Evolutionary conservation across 2,113 vertebrate genomes (phyloP).

Genomic region (Cavia porcellus): DNA sequence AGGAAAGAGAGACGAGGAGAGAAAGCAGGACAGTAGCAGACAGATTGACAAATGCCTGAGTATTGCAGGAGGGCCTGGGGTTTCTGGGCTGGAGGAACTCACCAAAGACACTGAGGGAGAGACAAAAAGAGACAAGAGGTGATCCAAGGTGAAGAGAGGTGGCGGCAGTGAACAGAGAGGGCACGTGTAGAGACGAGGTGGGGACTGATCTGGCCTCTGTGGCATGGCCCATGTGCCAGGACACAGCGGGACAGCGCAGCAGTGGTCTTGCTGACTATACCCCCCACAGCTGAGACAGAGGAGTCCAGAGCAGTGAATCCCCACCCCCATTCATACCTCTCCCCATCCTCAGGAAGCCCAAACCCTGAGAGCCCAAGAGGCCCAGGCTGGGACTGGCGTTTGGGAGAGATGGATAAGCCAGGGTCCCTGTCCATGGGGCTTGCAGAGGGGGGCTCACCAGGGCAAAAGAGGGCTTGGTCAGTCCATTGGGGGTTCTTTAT

Average conservation of each 20-base stretch:
- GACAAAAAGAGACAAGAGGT: neutral
- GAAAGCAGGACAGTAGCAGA: neutral
- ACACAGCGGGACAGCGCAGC: accelerated
- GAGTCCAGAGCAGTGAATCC: too few relatives aligned
- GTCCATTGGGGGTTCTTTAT: neutral
- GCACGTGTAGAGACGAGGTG: accelerated
- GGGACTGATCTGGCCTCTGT: neutral
- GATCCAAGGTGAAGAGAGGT: neutral
- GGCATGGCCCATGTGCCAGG: accelerated
- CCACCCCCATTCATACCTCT: too few relatives aligned
- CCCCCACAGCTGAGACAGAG: neutral
- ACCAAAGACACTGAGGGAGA: neutral
- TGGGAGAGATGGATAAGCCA: neutral
- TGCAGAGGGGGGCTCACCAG: neutral
- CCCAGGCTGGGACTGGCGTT: neutral
- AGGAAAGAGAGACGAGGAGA: neutral
- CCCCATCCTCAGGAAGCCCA: neutral
- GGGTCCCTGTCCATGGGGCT: neutral
- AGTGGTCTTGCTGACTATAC: neutral
- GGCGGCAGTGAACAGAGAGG: neutral
- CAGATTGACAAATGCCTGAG: neutral
- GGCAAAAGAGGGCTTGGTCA: neutral
- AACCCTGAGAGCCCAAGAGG: neutral
- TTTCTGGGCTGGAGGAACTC: neutral
- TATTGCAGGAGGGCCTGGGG: neutral